Evolutionary conservation across 2,113 vertebrate genomes (phyloP).

Genomic region (Gobiocypris rarus): DNA sequence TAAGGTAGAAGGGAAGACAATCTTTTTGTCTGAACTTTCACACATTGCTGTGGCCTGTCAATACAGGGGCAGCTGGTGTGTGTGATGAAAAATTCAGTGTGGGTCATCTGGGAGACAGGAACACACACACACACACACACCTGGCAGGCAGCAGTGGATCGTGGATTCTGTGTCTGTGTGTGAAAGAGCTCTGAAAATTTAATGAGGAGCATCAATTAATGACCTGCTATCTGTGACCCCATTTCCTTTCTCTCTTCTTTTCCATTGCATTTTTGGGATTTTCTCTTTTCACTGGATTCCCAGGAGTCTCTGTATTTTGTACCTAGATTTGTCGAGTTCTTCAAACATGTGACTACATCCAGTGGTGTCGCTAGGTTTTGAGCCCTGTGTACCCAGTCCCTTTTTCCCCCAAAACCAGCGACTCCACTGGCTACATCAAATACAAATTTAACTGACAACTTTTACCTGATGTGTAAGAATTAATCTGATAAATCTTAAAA

Average conservation of each 20-base stretch:
- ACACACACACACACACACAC: conserved; percentile 42
- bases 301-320: neutral
- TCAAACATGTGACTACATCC: neutral
- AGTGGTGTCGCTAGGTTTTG: neutral
- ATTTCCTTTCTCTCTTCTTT: conserved; percentile 30
- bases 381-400: neutral
- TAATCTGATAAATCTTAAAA: neutral
- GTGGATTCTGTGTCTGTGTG: conserved; percentile 45
- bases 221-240: conserved; percentile 44
- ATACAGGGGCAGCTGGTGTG: conserved; percentile 39
- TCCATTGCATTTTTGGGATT: conserved; percentile 1
- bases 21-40: conserved; percentile 37
- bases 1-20: neutral
- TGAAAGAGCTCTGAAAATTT: conserved; percentile 53
- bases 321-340: conserved; percentile 19
- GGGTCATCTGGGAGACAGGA: conserved; percentile 47
- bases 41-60: conserved; percentile 23
- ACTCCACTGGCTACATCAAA: neutral
- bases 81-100: conserved; percentile 50
- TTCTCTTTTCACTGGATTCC: neutral
- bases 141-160: conserved; percentile 46
- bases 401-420: neutral
- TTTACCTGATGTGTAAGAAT: conserved; percentile 2
- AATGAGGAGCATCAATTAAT: conserved; percentile 57
- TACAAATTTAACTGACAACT: neutral